phyloP scores from a whole-genome alignment of 53 echinoderm and acorn worm genomes.

The Mesocentrotus franciscanus region DNA sequence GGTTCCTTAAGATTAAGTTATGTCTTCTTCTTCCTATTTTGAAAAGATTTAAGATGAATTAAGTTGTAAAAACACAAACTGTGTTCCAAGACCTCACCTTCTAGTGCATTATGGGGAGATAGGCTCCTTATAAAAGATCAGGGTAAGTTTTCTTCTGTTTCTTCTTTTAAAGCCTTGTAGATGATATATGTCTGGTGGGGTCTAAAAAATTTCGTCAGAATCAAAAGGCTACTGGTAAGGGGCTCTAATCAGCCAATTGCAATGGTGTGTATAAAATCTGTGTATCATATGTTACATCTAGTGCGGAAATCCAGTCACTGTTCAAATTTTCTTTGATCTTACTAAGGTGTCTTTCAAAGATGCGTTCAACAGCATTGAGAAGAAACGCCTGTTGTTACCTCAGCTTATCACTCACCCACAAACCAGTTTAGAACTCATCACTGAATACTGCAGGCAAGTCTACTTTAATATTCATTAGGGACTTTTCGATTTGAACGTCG shows the following conservation, averaged over 20 bases:
- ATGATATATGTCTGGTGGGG: too few relatives aligned
- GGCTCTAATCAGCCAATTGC: neutral
- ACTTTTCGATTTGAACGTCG: too few relatives aligned
- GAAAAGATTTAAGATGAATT: too few relatives aligned
- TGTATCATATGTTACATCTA: neutral
- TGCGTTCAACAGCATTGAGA: constrained; percentile 59
- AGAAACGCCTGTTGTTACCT: constrained; percentile 71
- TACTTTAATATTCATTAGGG: neutral
- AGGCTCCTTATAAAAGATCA: too few relatives aligned
- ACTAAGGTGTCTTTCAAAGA: constrained; percentile 58
- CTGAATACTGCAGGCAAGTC: constrained; percentile 81
- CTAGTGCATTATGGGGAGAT: too few relatives aligned
- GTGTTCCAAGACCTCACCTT: too few relatives aligned
- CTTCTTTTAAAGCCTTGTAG: too few relatives aligned
- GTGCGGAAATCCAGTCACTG: neutral
- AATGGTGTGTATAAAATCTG: neutral
- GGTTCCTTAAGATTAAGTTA: neutral
- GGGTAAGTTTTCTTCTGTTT: too few relatives aligned
- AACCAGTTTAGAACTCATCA: constrained; percentile 75
- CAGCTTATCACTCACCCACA: constrained; percentile 75
- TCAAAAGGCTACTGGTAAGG: neutral
- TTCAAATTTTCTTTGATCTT: neutral
- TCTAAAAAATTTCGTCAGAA: neutral
- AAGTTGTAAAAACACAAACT: too few relatives aligned
- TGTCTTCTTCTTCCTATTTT: too few relatives aligned